These are phyloP conservation scores for Luscinia luscinia DNA, from an alignment of 2,797 vertebrate species.

Conservation along the genomic window DNA sequence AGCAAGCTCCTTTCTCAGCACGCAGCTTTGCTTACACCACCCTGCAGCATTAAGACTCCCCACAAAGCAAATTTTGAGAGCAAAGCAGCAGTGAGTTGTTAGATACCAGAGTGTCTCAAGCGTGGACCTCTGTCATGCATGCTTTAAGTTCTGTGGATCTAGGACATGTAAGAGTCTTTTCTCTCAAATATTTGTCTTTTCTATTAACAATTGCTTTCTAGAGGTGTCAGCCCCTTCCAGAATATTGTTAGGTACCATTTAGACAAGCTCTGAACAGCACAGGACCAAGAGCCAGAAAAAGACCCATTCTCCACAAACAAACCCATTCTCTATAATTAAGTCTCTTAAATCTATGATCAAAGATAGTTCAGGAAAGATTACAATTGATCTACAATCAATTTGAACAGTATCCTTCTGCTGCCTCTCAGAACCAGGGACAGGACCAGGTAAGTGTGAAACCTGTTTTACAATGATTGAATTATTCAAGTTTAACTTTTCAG, in stretches of 20 bases:
- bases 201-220: background rate
- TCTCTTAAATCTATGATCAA: background rate
- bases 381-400: background rate
- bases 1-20: background rate
- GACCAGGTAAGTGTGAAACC: background rate
- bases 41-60: background rate
- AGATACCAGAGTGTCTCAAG: background rate
- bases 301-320: background rate
- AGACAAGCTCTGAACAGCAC: background rate
- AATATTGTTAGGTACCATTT: background rate
- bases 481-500: background rate
- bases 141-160: background rate
- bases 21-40: background rate
- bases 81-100: background rate
- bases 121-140: background rate
- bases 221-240: background rate
- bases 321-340: background rate
- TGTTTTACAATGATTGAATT: background rate
- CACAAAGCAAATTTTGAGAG: background rate
- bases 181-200: background rate
- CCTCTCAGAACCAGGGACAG: background rate
- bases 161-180: background rate
- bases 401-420: background rate
- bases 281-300: background rate
- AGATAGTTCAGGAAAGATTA: background rate